Evolutionary conservation across 2,113 vertebrate species (phyloP).

Genomic region (Rhagologus leucostigma): DNA sequence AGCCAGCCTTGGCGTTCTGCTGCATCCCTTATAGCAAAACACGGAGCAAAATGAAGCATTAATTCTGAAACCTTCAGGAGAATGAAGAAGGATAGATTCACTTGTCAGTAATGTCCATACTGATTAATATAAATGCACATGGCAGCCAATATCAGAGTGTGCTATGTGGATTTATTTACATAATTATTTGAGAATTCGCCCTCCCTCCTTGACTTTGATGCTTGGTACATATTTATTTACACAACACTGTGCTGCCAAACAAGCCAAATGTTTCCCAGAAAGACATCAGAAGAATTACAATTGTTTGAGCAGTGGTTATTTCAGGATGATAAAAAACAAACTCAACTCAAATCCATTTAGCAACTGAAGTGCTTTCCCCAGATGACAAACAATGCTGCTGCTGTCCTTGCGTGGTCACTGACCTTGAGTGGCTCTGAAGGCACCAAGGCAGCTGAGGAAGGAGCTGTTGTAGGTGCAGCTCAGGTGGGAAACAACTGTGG

Average conservation of each 20-base stretch:
- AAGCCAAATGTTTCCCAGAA: slow-evolving; percentile 56
- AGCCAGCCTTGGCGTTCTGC: neutral
- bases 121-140: slow-evolving; percentile 58
- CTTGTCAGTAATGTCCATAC: slow-evolving; percentile 36
- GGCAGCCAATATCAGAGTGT: slow-evolving; percentile 32
- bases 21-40: neutral
- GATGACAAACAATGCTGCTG: slow-evolving; percentile 30
- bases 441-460: neutral
- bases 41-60: neutral
- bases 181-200: slow-evolving; percentile 61
- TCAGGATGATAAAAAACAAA: slow-evolving; percentile 48
- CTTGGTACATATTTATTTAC: slow-evolving; percentile 58
- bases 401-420: neutral
- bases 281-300: slow-evolving; percentile 47
- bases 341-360: slow-evolving; percentile 15
- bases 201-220: slow-evolving; percentile 41
- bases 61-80: slow-evolving; percentile 29
- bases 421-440: slow-evolving; percentile 24
- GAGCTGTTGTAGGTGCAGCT: neutral
- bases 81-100: slow-evolving; percentile 12
- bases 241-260: slow-evolving; percentile 34
- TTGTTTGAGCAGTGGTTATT: slow-evolving; percentile 47
- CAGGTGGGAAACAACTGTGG: neutral
- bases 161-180: slow-evolving; percentile 60
- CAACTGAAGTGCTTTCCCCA: neutral